These are phyloP conservation scores for Epicampocera succincta DNA, from an alignment of 2,888 invertebrate species.

Conservation along the genomic window DNA sequence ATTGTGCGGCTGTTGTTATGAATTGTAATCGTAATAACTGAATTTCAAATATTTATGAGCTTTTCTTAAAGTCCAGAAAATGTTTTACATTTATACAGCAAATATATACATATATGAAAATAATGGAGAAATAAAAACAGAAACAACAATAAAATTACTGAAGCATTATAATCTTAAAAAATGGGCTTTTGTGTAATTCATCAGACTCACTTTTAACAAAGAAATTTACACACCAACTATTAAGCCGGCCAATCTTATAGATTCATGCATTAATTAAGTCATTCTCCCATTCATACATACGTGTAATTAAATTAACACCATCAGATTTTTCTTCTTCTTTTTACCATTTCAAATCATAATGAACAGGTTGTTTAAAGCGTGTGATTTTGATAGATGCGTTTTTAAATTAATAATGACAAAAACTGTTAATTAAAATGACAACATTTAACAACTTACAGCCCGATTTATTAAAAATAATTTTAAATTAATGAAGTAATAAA, in stretches of 20 bases:
- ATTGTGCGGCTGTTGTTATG: slow-evolving; percentile 39
- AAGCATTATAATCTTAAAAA: slow-evolving; percentile 49
- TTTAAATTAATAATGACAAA: background rate
- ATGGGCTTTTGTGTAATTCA: slow-evolving; percentile 39
- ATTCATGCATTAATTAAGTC: slow-evolving; percentile 26
- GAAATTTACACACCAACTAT: slow-evolving; percentile 40
- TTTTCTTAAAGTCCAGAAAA: slow-evolving; percentile 52
- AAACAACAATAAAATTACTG: slow-evolving; percentile 51
- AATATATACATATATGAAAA: slow-evolving; percentile 18
- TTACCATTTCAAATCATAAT: slow-evolving; percentile 7
- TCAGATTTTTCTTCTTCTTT: too few species aligned
- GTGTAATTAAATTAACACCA: slow-evolving; percentile 43
- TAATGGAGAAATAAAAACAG: background rate
- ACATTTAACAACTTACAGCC: too few species aligned
- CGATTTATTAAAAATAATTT: too few species aligned
- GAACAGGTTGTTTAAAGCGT: slow-evolving; percentile 16
- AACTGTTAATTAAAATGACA: too few species aligned
- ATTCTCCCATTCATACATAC: slow-evolving; percentile 34
- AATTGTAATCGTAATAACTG: slow-evolving; percentile 30
- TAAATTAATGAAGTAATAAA: too few species aligned
- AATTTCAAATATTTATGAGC: slow-evolving; percentile 50
- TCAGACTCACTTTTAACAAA: slow-evolving; percentile 24
- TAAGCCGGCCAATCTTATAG: background rate
- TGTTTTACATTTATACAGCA: slow-evolving; percentile 15
- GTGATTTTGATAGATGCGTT: background rate